Evolutionary conservation across 53 echinoderm and acorn worm genomes (phyloP).

Genomic region (Paracentrotus lividus): DNA sequence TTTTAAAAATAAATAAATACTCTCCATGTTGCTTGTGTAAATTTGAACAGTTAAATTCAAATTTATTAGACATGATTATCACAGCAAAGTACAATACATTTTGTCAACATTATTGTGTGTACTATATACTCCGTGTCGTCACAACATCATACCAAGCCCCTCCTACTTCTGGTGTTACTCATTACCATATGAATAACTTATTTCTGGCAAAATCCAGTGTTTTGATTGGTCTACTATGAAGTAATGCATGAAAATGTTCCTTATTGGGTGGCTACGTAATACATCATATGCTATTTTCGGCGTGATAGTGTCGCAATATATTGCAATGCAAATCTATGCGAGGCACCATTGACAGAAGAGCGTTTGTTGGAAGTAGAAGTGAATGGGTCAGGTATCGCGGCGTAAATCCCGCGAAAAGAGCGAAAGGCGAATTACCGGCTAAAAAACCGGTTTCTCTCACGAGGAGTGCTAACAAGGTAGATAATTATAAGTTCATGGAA

Average conservation of each 20-base stretch:
- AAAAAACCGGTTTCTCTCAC: slow-evolving; percentile 67
- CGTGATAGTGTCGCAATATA: slow-evolving; percentile 45
- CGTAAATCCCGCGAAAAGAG: slow-evolving; percentile 49
- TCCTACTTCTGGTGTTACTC: slow-evolving; percentile 20
- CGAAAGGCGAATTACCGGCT: slow-evolving; percentile 68
- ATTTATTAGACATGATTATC: too few relatives aligned
- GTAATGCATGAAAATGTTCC: slow-evolving; percentile 61
- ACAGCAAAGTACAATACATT: too few relatives aligned
- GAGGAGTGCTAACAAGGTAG: slow-evolving; percentile 67
- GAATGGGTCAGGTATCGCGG: slow-evolving; percentile 57
- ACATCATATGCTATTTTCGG: slow-evolving; percentile 67
- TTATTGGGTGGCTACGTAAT: slow-evolving; percentile 22
- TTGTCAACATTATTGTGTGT: too few relatives aligned
- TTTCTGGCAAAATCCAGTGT: not conserved
- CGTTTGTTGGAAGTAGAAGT: slow-evolving; percentile 53
- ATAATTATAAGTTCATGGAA: not conserved
- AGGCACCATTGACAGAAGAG: not conserved
- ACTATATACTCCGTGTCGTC: not conserved
- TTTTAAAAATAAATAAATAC: too few relatives aligned
- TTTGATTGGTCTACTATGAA: slow-evolving; percentile 62
- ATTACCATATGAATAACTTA: slow-evolving; percentile 55
- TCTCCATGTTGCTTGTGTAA: too few relatives aligned
- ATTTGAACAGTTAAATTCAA: too few relatives aligned
- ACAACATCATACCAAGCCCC: not conserved
- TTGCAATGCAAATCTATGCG: slow-evolving; percentile 6